A percentile compares a stretch with the other conserved stretches of the same genome.
Evolutionary conservation across 1,140 invertebrate species (phyloP).

Genomic region (Leptoteleia sp.): DNA sequence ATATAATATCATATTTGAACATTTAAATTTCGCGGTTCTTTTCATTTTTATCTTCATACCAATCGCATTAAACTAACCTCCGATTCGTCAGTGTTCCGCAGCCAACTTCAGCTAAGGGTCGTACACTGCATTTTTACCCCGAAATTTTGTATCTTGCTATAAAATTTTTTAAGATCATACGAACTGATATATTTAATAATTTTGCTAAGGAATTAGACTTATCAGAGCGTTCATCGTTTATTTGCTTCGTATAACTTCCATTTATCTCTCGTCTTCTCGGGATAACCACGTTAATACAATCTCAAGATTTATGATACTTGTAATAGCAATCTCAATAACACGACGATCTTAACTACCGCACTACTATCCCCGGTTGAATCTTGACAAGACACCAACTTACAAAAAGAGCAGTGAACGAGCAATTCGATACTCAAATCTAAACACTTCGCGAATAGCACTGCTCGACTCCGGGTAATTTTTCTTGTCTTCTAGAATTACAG

Average conservation of each 20-base stretch:
- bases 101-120: too few species aligned
- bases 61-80: too few species aligned
- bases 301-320: conserved; percentile 27
- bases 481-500: conserved; percentile 14
- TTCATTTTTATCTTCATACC: too few species aligned
- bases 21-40: too few species aligned
- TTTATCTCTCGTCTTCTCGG: conserved; percentile 22
- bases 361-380: conserved; percentile 18
- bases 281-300: conserved; percentile 39
- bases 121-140: too few species aligned
- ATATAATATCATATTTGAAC: too few species aligned
- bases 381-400: neutral
- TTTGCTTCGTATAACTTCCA: conserved; percentile 3
- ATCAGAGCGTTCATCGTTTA: conserved; percentile 4
- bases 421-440: conserved; percentile 25
- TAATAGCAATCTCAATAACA: conserved; percentile 37
- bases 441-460: conserved; percentile 31
- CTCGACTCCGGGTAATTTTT: conserved; percentile 2
- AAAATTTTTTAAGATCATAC: neutral
- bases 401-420: neutral
- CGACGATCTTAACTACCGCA: conserved; percentile 19
- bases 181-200: conserved; percentile 17
- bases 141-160: too few species aligned
- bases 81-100: too few species aligned
- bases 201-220: neutral